Conservation (phyloP, 2,113 vertebrate species). For the Galbula dea region DNA sequence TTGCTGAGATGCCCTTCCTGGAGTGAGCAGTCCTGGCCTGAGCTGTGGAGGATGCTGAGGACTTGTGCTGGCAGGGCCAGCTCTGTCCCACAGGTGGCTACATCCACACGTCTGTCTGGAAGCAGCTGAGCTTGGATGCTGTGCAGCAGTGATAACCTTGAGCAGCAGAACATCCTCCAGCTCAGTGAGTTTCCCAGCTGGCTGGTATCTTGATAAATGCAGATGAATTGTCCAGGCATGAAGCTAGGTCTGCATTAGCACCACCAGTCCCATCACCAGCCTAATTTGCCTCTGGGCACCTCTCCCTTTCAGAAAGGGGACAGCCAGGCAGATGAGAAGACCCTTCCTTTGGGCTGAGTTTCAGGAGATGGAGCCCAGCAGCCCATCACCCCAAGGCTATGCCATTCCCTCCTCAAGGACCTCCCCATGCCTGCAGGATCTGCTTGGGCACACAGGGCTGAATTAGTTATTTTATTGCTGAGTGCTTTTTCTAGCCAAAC, state of each 20-base stretch:
- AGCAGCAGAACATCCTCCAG: neutral
- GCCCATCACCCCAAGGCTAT: neutral
- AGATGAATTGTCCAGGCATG: neutral
- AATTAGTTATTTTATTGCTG: neutral
- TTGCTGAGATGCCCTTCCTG: neutral
- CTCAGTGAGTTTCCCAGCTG: neutral
- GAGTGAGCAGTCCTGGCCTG: neutral
- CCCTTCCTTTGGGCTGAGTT: neutral
- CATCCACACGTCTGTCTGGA: accelerated
- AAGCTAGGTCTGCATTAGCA: neutral
- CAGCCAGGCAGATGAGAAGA: neutral
- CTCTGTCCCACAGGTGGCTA: no score
- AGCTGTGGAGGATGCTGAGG: neutral
- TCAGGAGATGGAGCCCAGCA: neutral
- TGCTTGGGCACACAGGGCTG: neutral
- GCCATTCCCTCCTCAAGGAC: neutral
- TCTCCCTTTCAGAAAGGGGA: neutral
- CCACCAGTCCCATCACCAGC: neutral
- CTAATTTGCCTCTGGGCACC: accelerated
- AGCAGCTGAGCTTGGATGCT: neutral
- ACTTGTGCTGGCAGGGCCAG: neutral
- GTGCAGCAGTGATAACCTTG: neutral
- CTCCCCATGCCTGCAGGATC: neutral
- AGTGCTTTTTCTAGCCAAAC: neutral
- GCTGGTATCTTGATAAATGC: neutral